Conservation (phyloP, 1,140 invertebrate genomes). For the Diabrotica undecimpunctata region DNA sequence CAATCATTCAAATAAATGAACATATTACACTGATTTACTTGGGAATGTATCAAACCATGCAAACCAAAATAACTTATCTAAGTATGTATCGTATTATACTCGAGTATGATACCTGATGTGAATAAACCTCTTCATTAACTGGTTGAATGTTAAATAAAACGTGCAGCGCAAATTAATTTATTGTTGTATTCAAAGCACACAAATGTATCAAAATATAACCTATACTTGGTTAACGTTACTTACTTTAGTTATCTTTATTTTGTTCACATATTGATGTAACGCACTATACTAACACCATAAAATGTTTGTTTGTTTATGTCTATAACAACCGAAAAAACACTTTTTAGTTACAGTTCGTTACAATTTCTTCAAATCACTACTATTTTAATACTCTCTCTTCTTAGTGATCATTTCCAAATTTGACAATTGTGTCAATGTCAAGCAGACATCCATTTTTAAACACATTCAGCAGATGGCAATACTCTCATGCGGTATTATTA, state of each 20-base stretch:
- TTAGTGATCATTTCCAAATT: neutral
- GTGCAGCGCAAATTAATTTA: slow-evolving; percentile 26
- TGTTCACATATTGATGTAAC: slow-evolving; percentile 9
- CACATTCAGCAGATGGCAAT: neutral
- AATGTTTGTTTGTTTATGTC: too few species aligned
- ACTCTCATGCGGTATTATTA: neutral
- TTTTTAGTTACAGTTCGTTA: too few species aligned
- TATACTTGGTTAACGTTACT: neutral
- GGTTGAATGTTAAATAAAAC: slow-evolving; percentile 17
- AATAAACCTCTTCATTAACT: slow-evolving; percentile 11
- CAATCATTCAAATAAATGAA: neutral
- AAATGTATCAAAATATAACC: slow-evolving; percentile 26
- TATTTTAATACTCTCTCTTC: neutral
- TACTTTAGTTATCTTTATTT: neutral
- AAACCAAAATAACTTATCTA: slow-evolving; percentile 9
- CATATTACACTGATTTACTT: too few species aligned
- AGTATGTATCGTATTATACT: slow-evolving; percentile 12
- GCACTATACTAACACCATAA: neutral
- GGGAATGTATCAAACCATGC: neutral
- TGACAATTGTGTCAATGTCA: neutral
- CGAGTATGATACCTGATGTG: neutral
- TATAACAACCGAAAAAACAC: too few species aligned
- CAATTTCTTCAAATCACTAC: neutral
- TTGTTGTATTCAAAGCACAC: slow-evolving; percentile 16
- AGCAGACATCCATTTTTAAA: too few species aligned